Evolutionary conservation across 2,888 invertebrate species (phyloP).

Genomic region (Orthosia gothica): DNA sequence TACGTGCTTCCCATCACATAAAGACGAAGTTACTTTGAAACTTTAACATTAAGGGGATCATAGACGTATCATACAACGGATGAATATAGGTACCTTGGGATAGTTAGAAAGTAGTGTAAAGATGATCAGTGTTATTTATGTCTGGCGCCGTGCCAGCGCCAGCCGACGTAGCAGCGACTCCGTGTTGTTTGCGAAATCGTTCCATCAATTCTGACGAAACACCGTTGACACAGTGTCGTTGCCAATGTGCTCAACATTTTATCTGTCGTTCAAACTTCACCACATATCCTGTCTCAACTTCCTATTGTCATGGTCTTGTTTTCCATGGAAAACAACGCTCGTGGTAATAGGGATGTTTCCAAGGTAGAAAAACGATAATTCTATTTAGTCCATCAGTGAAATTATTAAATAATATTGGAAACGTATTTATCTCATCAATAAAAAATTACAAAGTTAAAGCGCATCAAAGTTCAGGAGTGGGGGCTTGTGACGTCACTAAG

Average conservation of each 20-base stretch:
- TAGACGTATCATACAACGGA: slow-evolving; percentile 20
- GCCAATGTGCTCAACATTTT: slow-evolving; percentile 65
- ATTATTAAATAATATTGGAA: too few species aligned
- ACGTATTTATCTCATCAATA: too few species aligned
- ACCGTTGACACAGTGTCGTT: slow-evolving; percentile 69
- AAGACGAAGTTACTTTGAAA: not conserved
- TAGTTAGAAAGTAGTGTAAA: slow-evolving; percentile 63
- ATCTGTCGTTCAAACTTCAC: slow-evolving; percentile 51
- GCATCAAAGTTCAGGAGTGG: too few species aligned
- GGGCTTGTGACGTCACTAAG: too few species aligned
- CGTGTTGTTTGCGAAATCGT: slow-evolving; percentile 74
- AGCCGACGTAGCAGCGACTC: slow-evolving; percentile 62
- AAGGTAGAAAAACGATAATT: too few species aligned
- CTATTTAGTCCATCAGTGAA: too few species aligned
- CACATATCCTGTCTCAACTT: slow-evolving; percentile 42
- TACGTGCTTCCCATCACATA: slow-evolving; percentile 8
- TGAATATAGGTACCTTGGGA: slow-evolving; percentile 28
- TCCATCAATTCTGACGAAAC: slow-evolving; percentile 77
- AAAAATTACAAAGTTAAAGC: too few species aligned
- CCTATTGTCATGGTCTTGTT: slow-evolving; percentile 41
- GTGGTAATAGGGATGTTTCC: too few species aligned
- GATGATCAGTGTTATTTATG: slow-evolving; percentile 75
- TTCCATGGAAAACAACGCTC: slow-evolving; percentile 31
- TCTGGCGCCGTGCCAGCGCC: slow-evolving; percentile 78
- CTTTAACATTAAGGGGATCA: not conserved